Evolutionary conservation across 2,113 vertebrate species (phyloP), one percentile per base, ranked within the genome.

Genomic region (Cyphomyrus plagiostoma): DNA sequence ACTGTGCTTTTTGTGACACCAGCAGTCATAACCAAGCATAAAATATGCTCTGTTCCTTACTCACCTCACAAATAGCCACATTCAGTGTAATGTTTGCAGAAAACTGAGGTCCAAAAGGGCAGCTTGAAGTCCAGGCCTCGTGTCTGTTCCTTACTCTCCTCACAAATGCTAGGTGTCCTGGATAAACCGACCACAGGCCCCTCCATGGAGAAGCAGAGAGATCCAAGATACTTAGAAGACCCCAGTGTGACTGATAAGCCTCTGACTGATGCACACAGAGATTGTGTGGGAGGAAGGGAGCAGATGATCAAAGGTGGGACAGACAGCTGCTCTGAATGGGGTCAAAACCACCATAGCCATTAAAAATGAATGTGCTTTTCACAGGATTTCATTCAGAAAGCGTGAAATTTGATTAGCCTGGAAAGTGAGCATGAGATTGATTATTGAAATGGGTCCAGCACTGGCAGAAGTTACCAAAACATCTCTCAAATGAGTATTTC

Each of bases 341-440:
- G 74, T 80, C 74, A 80, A 80, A 80, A 80, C 42, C 74, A 80
- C 74, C 74, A 80, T 17, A 80, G 62, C 74, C 74, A 42, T 80
- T 80, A 80, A 39, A 80, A 80, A 42, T 80, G 35, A 80, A 80
- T 80, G 5, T 80, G 35, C 35, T 19, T 42, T 80, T 19, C 35
- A 35, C 74, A 19, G 74, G 74, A 42, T 80, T 80, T 42, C 74
- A 80, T 42, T 42, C 74, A 80, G 62, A 80, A 80, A 39, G 74
- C 35, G 6, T 80, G 74, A 80, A 80, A 80, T 80, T 35, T 0
- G 35, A 80, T 80, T 35, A 80, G 70, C 70, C 13, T 5, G 35
- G 70, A 15, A 77, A 17, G 74, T 42, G 5, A 42, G 74, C 35
- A 80, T 39, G 74, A 80, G 30, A 80, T 42, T 42, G 35, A 80